phyloP scores from a whole-genome alignment of 2,113 vertebrate species.

The Prionailurus viverrinus region DNA sequence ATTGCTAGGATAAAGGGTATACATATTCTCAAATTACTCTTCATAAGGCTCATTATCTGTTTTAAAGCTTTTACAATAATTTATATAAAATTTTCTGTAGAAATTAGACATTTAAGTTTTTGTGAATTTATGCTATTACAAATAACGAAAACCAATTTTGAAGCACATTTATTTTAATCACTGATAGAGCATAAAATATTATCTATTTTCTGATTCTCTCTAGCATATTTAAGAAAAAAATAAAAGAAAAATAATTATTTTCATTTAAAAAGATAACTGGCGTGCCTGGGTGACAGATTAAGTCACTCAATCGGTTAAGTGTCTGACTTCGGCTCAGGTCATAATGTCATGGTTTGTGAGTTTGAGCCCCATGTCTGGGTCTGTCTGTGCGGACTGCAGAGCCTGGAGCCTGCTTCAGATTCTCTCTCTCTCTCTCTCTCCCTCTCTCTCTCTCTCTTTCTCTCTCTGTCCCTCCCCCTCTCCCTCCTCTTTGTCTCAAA shows the following conservation, averaged over 20 bases:
- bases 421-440: no score
- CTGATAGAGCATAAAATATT: background rate
- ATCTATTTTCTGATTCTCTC: background rate
- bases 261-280: background rate
- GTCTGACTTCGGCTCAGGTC: no score
- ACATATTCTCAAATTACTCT: background rate
- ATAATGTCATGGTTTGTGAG: no score
- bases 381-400: no score
- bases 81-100: background rate
- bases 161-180: background rate
- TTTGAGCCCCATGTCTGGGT: no score
- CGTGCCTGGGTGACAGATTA: no score
- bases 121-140: background rate
- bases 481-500: no score
- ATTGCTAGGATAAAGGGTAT: background rate
- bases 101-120: background rate
- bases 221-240: background rate
- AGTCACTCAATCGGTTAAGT: no score
- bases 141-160: slow-evolving; percentile 21
- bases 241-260: slow-evolving; percentile 1
- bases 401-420: no score
- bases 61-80: background rate
- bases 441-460: no score
- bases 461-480: no score
- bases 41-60: background rate